Percentiles rank a stretch among this genome's conserved stretches.
Conservation (phyloP, 2,797 vertebrate genomes). For the Crocidura indochinensis region DNA sequence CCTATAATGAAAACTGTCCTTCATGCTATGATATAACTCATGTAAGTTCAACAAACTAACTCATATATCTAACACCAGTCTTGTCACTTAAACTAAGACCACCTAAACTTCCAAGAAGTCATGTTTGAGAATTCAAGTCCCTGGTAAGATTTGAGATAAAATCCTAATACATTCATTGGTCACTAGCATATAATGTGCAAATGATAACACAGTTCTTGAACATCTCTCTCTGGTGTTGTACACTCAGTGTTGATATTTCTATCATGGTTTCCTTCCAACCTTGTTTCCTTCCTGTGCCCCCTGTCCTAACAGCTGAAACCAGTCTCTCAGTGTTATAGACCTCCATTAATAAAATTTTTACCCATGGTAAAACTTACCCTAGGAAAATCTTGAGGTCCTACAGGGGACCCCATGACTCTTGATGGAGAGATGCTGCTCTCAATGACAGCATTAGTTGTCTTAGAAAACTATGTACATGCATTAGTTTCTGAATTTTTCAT, state of each 20-base stretch:
- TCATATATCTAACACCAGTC: conserved; percentile 16
- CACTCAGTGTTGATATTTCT: no score
- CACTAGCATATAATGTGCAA: neutral
- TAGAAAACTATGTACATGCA: neutral
- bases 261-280: no score
- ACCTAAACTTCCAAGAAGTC: neutral
- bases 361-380: no score
- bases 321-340: no score
- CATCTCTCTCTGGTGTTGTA: neutral
- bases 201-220: neutral
- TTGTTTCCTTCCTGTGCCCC: no score
- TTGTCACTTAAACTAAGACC: conserved; percentile 48
- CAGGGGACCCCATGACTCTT: no score
- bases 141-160: neutral
- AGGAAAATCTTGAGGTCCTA: no score
- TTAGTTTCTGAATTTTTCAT: conserved; percentile 9
- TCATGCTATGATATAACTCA: neutral
- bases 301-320: no score
- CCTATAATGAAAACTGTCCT: conserved; percentile 11
- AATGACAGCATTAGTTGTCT: neutral
- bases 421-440: no score
- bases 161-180: conserved; percentile 19
- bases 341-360: no score
- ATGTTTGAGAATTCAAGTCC: conserved; percentile 53
- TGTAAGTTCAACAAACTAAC: neutral